A percentile compares a stretch with the other conserved stretches of the same genome.
Evolutionary conservation across 2,113 vertebrate genomes (phyloP).

Genomic region (Ptychochromis oligacanthus): DNA sequence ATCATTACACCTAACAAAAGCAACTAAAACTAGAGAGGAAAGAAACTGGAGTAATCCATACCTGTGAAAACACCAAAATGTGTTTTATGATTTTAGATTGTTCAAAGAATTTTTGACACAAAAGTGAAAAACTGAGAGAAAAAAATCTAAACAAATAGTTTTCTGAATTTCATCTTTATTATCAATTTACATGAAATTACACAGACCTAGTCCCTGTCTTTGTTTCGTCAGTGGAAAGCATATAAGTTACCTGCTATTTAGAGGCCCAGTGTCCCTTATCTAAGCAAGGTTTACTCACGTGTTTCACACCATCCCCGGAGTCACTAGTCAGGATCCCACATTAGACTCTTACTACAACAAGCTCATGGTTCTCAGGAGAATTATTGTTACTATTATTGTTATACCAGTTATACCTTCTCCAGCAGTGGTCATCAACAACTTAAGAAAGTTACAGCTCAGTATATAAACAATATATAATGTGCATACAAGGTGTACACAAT

Average conservation of each 20-base stretch:
- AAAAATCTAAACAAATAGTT: neutral
- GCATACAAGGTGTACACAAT: neutral
- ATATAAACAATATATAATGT: neutral
- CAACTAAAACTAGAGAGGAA: neutral
- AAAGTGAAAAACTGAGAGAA: neutral
- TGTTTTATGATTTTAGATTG: neutral
- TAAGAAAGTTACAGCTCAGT: accelerated
- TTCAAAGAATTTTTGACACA: neutral
- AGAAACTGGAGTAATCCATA: neutral
- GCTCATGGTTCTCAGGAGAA: neutral
- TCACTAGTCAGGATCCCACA: neutral
- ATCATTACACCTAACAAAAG: neutral
- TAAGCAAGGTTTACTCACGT: neutral
- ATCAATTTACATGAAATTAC: neutral
- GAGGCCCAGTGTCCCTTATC: neutral
- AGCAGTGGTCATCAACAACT: neutral
- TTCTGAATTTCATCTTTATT: neutral
- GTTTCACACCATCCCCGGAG: neutral
- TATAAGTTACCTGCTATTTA: too few relatives aligned
- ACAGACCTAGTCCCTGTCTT: too few relatives aligned
- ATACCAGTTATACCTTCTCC: neutral
- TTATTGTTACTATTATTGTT: neutral
- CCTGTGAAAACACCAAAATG: neutral
- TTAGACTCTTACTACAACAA: neutral
- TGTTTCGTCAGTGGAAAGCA: too few relatives aligned